Base-by-base conservation (phyloP, 2,113 vertebrate genomes). In the Microcebus jonahi region DNA sequence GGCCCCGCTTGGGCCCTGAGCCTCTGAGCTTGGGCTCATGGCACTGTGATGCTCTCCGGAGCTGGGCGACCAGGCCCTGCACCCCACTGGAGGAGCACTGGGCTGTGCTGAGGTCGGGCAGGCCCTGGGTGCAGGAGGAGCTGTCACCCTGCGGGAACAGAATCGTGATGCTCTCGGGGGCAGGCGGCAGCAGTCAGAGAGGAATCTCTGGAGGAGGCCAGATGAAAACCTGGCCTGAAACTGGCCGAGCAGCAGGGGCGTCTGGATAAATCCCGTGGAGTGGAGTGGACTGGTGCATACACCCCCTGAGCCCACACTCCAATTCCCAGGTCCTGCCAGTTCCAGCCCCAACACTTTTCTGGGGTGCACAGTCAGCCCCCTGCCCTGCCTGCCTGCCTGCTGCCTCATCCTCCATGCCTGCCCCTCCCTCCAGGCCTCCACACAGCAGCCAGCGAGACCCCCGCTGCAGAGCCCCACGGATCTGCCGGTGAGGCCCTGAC, bases 291-390 rank as follows among this genome's bases (percentile, higher is more conserved):
- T 59, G 20, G 6, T 2, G 1, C 21, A 14, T 10, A 18, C 25
- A 10, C 2, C 29, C 34, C 17, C 1, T 7, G 13, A 3, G 0
- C 10, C 2, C 75, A 11, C 29, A 50, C 1, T 7, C 12, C 4
- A 0, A 0, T 23, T 1, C 20, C 34, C 25, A 6, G 2, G 50
- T 17, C 61, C 50, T 20, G 1, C 79, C 27, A 0, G 0, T 8
- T 15, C 57, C 65, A 42, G 71, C 34, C 6, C 6, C 2, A 3
- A 25, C 10, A 6, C 73, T n/a, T 27, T 20, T 11, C 81, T 34
- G 0, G 1, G 29, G 8, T 17, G 25, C 63, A 39, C 5, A 2
- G 3, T 42, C 42, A 1, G 21, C 27, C 27, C 25, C 25, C 3
- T 14, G 8, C 68, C 2, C 55, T 1, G 2, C 34, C 57, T 21